These are phyloP conservation scores for Colletes collaris DNA, from an alignment of 2,888 invertebrate genomes.

Conservation along the genomic window DNA sequence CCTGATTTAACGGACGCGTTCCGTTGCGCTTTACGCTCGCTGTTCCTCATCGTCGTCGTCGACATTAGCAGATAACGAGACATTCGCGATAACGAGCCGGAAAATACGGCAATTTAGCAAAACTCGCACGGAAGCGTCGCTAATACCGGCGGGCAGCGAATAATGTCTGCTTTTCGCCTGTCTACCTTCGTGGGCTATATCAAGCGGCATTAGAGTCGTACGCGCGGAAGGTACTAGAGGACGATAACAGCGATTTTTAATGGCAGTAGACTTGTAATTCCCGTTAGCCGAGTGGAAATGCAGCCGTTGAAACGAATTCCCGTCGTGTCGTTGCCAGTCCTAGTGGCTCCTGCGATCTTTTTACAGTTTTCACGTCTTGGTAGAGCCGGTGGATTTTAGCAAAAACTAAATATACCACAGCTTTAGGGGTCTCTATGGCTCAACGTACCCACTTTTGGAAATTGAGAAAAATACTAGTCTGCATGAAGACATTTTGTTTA, in stretches of 20 bases:
- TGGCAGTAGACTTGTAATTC: conserved; percentile 49
- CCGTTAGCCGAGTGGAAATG: conserved; percentile 21
- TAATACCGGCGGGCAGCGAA: conserved; percentile 22
- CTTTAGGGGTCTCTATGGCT: too few relatives aligned
- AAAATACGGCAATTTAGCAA: conserved; percentile 39
- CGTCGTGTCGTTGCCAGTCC: conserved; percentile 15
- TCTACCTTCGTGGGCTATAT: conserved; percentile 33
- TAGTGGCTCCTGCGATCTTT: too few relatives aligned
- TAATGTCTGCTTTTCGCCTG: conserved; percentile 23
- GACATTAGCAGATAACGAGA: conserved; percentile 43
- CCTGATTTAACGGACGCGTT: background rate
- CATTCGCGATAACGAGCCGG: conserved; percentile 42
- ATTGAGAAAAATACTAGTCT: too few relatives aligned
- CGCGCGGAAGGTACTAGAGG: conserved; percentile 24
- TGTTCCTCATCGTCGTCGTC: conserved; percentile 23
- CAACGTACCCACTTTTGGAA: too few relatives aligned
- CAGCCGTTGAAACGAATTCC: conserved; percentile 25
- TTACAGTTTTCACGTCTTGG: too few relatives aligned
- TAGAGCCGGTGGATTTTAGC: too few relatives aligned
- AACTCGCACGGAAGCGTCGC: conserved; percentile 22
- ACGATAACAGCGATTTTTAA: conserved; percentile 64
- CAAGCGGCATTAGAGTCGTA: conserved; percentile 44
- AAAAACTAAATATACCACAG: too few relatives aligned
- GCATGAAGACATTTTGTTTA: too few relatives aligned
- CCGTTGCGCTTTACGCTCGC: conserved; percentile 19